Base-by-base conservation (phyloP, 1,140 invertebrate genomes). In the Mesaphorura yosii region DNA sequence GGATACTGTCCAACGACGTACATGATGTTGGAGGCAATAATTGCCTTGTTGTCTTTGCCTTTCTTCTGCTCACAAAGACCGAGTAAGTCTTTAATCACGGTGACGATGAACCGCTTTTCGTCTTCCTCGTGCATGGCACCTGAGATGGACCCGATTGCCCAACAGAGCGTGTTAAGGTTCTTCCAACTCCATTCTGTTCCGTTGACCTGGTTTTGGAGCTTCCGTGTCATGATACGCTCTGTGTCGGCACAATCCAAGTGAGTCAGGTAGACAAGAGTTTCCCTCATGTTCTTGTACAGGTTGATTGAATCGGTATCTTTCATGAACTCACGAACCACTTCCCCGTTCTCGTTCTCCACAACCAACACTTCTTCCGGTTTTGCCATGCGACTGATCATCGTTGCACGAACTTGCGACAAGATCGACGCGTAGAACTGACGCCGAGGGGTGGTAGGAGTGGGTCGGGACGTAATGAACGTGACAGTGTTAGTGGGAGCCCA, bases 1-100 rank as follows among this genome's bases (percentile, higher is more conserved):
- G 96, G 96, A 76, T 99, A 99, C 68, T 99, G 96, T 23, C 96
- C 96, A 28, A 99, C 96, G 57, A 99, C 95, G 71, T 99, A 99
- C 96, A 99, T 99, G 59, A 99, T 99, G 70, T 99, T 98, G 55
- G 93, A 97, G 5, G 96, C 96, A 66, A 99, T 96, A 98, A 55
- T 98, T 42, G 96, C 96, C 73, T 99, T 99, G 70, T 99, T 99
- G 71, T 99, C 95, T 75, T 99, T 99, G 10, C 95, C 95, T 64
- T 96, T 86, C 69, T 99, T 99, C 68, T 98, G 94, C 70, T 99
- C 96, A 73, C 96, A 99, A 12, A 99, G 72, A 2, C 93, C 93
- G 28, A 99, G 76, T 46, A 99, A 75, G 71, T 99, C 95, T 72
- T 98, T 97, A 57, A 99, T 99, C 29, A 99, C 96, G 50, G 93